A percentile compares a stretch with the other conserved stretches of the same genome.
phyloP scores from a whole-genome alignment of 2,888 invertebrate genomes.

The Oconnorella tubifera region DNA sequence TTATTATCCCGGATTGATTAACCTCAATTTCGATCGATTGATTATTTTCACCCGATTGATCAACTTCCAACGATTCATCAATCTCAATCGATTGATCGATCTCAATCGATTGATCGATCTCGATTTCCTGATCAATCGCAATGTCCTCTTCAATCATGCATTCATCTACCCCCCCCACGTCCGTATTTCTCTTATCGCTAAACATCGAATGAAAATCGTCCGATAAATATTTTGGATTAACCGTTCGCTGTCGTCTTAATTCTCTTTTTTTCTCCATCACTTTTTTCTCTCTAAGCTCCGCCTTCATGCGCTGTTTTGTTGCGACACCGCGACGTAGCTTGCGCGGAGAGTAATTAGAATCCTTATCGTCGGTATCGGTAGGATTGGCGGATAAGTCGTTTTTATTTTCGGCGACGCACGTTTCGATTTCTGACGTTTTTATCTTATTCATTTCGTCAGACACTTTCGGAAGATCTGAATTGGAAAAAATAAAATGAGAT shows the following conservation, averaged over 20 bases:
- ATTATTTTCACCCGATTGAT: neutral
- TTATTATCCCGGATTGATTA: too few species aligned
- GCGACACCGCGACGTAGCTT: too few species aligned
- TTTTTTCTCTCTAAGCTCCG: slow-evolving; percentile 50
- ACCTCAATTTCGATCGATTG: neutral
- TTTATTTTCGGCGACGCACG: too few species aligned
- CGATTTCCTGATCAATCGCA: neutral
- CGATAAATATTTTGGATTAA: slow-evolving; percentile 53
- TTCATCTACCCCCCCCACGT: slow-evolving; percentile 3
- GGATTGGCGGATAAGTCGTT: too few species aligned
- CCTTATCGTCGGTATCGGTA: too few species aligned
- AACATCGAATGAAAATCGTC: slow-evolving; percentile 55
- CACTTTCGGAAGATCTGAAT: too few species aligned
- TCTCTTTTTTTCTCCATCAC: slow-evolving; percentile 45
- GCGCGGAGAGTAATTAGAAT: too few species aligned
- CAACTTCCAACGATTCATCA: neutral
- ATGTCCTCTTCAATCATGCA: neutral
- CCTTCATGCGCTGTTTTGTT: slow-evolving; percentile 50
- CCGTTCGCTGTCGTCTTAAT: slow-evolving; percentile 49
- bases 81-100: neutral
- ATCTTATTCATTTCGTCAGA: too few species aligned
- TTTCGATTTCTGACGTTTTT: too few species aligned
- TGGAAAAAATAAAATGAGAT: too few species aligned
- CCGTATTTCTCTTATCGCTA: slow-evolving; percentile 20
- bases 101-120: neutral